Evolutionary conservation across 2,797 vertebrate genomes (phyloP).

Genomic region (Typhlichthys eigenmanni): DNA sequence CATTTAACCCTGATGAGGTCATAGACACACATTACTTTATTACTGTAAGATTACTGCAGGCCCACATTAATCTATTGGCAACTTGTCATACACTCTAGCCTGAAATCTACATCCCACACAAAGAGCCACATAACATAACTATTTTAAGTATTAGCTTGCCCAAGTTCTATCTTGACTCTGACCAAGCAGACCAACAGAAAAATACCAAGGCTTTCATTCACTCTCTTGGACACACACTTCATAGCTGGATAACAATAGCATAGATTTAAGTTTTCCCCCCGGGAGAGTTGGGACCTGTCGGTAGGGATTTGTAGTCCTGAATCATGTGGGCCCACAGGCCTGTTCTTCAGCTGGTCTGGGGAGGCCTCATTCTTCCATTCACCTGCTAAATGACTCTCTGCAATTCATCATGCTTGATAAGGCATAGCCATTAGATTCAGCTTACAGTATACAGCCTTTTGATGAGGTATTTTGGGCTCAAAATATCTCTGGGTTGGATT

Average conservation of each 20-base stretch:
- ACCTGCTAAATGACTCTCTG: slow-evolving; percentile 60
- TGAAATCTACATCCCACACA: slow-evolving; percentile 11
- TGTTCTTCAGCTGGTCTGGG: slow-evolving; percentile 53
- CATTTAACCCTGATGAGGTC: slow-evolving; percentile 12
- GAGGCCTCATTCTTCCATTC: slow-evolving; percentile 55
- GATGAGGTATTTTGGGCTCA: slow-evolving; percentile 65
- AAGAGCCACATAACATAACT: neutral
- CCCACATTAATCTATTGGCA: slow-evolving; percentile 8
- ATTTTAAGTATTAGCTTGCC: neutral
- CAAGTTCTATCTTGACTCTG: neutral
- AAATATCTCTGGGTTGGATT: slow-evolving; percentile 59
- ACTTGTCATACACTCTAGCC: slow-evolving; percentile 14
- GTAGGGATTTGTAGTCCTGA: slow-evolving; percentile 30
- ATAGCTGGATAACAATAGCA: slow-evolving; percentile 4
- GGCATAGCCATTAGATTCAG: slow-evolving; percentile 56
- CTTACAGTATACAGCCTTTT: slow-evolving; percentile 68
- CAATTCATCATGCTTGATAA: slow-evolving; percentile 58
- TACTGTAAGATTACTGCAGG: neutral
- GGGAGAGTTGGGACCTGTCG: slow-evolving; percentile 17
- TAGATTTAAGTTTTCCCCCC: slow-evolving; percentile 1
- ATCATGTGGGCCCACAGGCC: slow-evolving; percentile 36
- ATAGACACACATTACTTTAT: slow-evolving; percentile 14
- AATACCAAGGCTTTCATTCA: neutral
- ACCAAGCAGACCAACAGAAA: neutral
- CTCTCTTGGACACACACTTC: neutral